Percentiles rank a stretch among this genome's conserved stretches.
Evolutionary conservation across 1,140 invertebrate species (phyloP).

Genomic region (Drosophila mauritiana): DNA sequence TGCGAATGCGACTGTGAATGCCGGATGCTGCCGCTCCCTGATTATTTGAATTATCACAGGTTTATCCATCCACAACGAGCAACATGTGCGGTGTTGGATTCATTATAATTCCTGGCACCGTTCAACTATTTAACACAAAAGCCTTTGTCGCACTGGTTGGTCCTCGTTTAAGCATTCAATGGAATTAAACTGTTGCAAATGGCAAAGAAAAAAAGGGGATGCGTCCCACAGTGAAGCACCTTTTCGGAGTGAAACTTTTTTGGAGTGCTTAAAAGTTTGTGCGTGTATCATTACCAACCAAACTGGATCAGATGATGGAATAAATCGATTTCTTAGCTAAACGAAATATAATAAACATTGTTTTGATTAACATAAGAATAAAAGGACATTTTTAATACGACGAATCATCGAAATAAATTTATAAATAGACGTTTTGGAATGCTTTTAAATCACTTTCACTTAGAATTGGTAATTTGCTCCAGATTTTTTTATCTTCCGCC

Average conservation of each 20-base stretch:
- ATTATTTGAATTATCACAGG: conserved; percentile 81
- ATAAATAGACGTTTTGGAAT: too few relatives aligned
- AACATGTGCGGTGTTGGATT: conserved; percentile 53
- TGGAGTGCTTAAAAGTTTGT: not conserved
- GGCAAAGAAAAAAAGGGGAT: not conserved
- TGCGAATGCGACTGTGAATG: conserved; percentile 45
- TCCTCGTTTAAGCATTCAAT: conserved; percentile 42
- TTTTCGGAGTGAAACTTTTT: not conserved
- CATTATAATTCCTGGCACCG: conserved; percentile 57
- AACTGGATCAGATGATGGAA: too few relatives aligned
- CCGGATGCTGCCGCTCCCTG: conserved; percentile 64
- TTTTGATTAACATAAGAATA: too few relatives aligned
- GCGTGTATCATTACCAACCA: too few relatives aligned
- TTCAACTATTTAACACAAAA: conserved; percentile 57
- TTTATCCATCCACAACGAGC: conserved; percentile 31
- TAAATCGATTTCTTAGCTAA: too few relatives aligned
- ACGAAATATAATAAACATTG: too few relatives aligned
- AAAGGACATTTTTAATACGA: too few relatives aligned
- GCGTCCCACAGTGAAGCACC: too few relatives aligned
- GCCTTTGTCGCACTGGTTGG: conserved; percentile 49
- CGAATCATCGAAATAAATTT: too few relatives aligned
- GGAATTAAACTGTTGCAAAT: conserved; percentile 46
- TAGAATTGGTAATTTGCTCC: conserved; percentile 52
- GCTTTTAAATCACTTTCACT: not conserved
- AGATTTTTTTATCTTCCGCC: conserved; percentile 18